Base-by-base conservation (phyloP, 2,113 vertebrate species). In the Tragelaphus scriptus region DNA sequence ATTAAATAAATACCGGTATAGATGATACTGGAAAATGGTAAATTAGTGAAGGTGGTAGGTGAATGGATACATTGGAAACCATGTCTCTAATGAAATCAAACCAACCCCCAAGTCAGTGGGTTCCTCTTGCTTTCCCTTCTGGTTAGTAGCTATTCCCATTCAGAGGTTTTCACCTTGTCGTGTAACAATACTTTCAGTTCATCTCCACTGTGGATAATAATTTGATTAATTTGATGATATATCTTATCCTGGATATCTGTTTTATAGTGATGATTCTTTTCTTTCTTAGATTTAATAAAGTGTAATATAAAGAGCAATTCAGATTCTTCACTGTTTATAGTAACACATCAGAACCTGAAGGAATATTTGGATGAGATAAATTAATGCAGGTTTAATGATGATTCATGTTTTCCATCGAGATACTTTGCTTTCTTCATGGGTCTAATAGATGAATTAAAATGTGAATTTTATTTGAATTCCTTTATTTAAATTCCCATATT, bases 401-500 rank as follows among this genome's bases (percentile, higher is more conserved):
- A 90, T 87, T 93, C 96, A 85, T 92, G 80, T 82, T 88, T 85
- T 84, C n/a, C 47, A 81, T 40, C 96, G 79, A 96, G 44, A 58
- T 82, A 94, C 47, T 97, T 97, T 95, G 59, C 28, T 90, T 91
- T 90, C 75, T 94, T 12, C 40, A 36, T 92, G 25, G 53, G 1
- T 95, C 36, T 94, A 95, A 71, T 97, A 23, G 36, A 47, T 91
- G 14, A 82, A 94, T 96, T 96, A 97, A 96, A 93, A 96, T 89
- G 77, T 36, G 40, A 68, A 92, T 96, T 97, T 88, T 95, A 96
- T 95, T 97, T 79, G 30, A 32, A 95, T 75, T 71, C 10, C 17
- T 97, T 96, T 94, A 90, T 98, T 95, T 94, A 44, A 97, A 91
- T 93, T 77, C 16, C 82, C 87, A 51, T 71, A 82, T 94, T 92